Base-by-base conservation (phyloP, 2,113 vertebrate species). In the Hypocryptadius cinnamomeus region DNA sequence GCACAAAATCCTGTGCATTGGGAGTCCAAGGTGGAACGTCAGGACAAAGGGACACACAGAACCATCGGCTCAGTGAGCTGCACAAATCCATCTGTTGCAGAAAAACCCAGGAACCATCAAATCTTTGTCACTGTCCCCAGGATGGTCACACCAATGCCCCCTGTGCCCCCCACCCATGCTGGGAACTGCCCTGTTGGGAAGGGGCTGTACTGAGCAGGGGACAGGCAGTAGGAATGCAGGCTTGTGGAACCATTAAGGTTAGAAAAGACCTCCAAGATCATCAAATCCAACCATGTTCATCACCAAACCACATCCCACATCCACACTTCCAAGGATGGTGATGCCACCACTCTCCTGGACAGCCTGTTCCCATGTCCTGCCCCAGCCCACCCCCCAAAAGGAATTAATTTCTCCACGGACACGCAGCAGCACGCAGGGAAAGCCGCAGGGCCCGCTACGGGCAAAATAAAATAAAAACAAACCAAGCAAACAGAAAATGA, bases 341-440 rank as follows among this genome's bases (percentile, higher is more conserved):
- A 59, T 31, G 10, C n/a, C 54, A 61, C 8, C 54, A 12, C 54
- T 22, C 44, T 13, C 78, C 61, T 35, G 54, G 30, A 5, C 44
- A 78, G 33, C 57, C 65, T 28, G 27, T 57, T 27, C 44, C 65
- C 25, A 1, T 5, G 24, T 27, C 37, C 57, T 5, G 1, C 42
- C 44, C 79, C 83, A 18, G 8, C 7, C 50, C 6, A 4, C 5
- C 24, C 37, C 24, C 14, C 27, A 4, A 6, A 4, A 20, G 50
- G 47, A 76, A 60, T 57, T 8, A 0, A 37, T 17, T 59, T 11
- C 84, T 40, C 11, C 4, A 7, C 0, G 35, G 42, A 28, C 12
- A 7, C 0, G 0, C 0, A 1, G 45, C 4, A 6, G 11, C 0
- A 0, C 0, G 0, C 42, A 51, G 73, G 78, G 64, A 64, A 80